phyloP scores from a whole-genome alignment of 2,113 vertebrate genomes.

The Eulacestoma nigropectus region DNA sequence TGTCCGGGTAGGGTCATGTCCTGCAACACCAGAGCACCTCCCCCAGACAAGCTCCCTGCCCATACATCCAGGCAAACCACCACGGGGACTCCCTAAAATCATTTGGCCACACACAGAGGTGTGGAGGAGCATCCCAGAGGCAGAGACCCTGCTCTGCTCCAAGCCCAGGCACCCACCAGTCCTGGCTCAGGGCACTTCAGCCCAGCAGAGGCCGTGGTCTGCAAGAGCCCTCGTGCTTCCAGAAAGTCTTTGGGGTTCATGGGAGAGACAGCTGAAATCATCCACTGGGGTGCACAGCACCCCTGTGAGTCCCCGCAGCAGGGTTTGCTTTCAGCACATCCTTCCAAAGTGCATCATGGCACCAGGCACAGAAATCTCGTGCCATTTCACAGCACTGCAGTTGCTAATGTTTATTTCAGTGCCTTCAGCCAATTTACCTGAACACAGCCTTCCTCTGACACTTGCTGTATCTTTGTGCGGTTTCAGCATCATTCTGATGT shows the following conservation, averaged over 20 bases:
- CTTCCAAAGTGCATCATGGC: accelerated
- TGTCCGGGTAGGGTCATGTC: neutral
- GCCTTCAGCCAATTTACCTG: neutral
- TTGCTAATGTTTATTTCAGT: neutral
- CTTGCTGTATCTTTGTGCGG: neutral
- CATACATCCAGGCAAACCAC: neutral
- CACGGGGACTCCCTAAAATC: accelerated
- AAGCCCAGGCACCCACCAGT: accelerated
- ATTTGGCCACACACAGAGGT: accelerated
- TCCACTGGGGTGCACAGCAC: neutral
- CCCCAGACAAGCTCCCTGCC: no score
- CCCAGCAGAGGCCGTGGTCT: neutral
- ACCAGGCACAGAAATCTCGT: neutral
- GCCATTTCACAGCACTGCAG: neutral
- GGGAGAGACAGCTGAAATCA: neutral
- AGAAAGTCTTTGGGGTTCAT: accelerated
- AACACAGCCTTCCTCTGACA: neutral
- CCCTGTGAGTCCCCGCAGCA: neutral
- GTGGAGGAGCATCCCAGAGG: neutral
- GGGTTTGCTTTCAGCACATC: neutral
- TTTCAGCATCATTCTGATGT: neutral
- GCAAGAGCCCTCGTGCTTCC: neutral
- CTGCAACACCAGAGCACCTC: neutral
- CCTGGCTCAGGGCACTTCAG: neutral
- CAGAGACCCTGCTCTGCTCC: neutral